Percentiles rank a stretch among this genome's conserved stretches.
These are phyloP conservation scores for Belonocnema kinseyi DNA, from an alignment of 1,140 invertebrate species.

Conservation along the genomic window DNA sequence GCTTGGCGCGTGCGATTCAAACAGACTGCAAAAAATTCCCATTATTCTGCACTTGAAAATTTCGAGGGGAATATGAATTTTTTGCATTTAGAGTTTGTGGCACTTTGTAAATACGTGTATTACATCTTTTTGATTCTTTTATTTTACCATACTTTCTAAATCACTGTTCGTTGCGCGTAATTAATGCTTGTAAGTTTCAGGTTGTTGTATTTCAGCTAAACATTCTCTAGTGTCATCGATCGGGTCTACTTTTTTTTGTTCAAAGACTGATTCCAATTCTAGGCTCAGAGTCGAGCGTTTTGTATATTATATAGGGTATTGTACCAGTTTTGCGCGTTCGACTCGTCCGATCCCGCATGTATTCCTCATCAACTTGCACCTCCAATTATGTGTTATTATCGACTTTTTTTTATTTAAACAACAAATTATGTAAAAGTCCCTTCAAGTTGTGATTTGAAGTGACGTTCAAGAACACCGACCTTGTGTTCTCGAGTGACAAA, in stretches of 20 bases:
- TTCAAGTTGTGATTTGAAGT: background rate
- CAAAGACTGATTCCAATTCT: conserved; percentile 57
- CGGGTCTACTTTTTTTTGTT: conserved; percentile 42
- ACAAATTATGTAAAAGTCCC: conserved; percentile 8
- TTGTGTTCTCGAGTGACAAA: background rate
- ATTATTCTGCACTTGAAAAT: background rate
- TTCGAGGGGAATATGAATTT: background rate
- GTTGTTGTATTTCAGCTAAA: conserved; percentile 1
- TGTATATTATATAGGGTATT: conserved; percentile 24
- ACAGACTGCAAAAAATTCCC: background rate
- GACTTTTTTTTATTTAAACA: background rate
- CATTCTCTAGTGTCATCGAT: conserved; percentile 37
- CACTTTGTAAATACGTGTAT: conserved; percentile 47
- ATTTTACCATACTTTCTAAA: conserved; percentile 9
- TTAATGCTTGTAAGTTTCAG: conserved; percentile 4
- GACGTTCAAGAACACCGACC: background rate
- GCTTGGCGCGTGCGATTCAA: conserved; percentile 53
- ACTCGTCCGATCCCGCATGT: conserved; percentile 11
- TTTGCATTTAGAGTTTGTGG: conserved; percentile 7
- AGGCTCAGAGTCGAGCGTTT: conserved; percentile 13
- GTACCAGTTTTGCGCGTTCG: background rate
- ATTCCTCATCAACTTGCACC: background rate
- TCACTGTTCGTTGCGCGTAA: conserved; percentile 39
- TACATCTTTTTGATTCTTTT: background rate
- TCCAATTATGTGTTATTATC: background rate